Evolutionary conservation across 2,113 vertebrate species (phyloP), one percentile per base, ranked within the genome.

Genomic region (Ceyx cyanopectus): DNA sequence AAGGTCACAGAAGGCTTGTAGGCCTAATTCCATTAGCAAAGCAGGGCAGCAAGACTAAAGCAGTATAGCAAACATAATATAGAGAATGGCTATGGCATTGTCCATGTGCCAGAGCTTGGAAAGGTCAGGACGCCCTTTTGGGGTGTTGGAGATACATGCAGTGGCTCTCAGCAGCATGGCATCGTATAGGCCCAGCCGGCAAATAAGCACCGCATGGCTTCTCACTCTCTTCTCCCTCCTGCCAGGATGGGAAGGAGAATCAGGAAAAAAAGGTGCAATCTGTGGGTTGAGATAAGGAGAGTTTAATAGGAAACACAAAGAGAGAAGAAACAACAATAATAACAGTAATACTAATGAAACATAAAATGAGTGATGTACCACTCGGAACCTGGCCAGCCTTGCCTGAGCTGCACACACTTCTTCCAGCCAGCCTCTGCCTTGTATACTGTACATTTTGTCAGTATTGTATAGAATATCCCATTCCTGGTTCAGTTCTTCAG

Each of bases 101-200:
- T 37, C 26, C n/a, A 69, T 70, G 73, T 58, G 50, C 9, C 34
- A 37, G 66, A 89, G 32, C 54, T 79, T 69, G 67, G 27, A 12
- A 45, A 79, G 50, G 34, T 79, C 72, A 57, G 46, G 81, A 65
- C 17, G 23, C 18, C 43, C 63, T 89, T 65, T 62, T 70, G 62
- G 54, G 27, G 30, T 32, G 37, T 34, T 0, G 1, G 12, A 37
- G 14, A 14, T 48, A 48, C 0, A 0, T 29, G 27, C 34, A 50
- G 23, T 66, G 68, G 50, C 46, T 54, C 50, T 89, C 62, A 72
- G 66, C 30, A 79, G 29, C 54, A 56, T 56, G 54, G n/a, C 54
- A 56, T 56, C 29, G 17, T 56, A 56, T 18, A 56, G 54, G 29
- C 18, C 54, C 54, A 56, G 54, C 17, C 9, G 8, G 54, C 54